Evolutionary conservation across 2,797 vertebrate species (phyloP), one percentile per base, ranked within the genome.

Genomic region (Gastrophryne carolinensis): DNA sequence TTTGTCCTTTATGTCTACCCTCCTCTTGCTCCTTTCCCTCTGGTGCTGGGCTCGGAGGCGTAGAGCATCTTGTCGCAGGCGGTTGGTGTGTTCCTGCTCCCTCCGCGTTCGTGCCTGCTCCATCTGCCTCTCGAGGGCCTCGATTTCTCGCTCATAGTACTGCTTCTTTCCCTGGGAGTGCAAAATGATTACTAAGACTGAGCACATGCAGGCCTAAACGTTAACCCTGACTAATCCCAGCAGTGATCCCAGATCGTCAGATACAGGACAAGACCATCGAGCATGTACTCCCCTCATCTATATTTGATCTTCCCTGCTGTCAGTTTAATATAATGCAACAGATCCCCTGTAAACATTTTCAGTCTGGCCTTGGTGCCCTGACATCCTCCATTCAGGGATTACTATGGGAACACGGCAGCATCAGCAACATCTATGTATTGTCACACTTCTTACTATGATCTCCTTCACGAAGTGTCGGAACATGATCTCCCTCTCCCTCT

Each of bases 401-500:
- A 19, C 57, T 60, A 60, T 34, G 57, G 29, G 30, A 17, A 61
- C 21, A 24, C 34, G 11, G 10, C 34, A 11, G 17, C 34, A 37
- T 39, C 34, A 61, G 41, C 68, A 32, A 23, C 68, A 34, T 24
- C 50, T 30, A 47, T 58, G 58, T 63, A n/a, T 50, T 19, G 47
- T 50, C 13, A 50, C 41, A 39, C 19, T 24, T 44, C 75, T 84
- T 82, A 90, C 90, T 65, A 32, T 87, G 87, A 91, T 90, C 80
- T 91, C 89, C 82, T 90, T 89, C 73, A 89, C 87, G 0, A 90
- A 86, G 74, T 89, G 87, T 1, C 89, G 86, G 34, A 91, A 89
- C 89, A 91, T 86, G 79, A 87, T 83, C 72, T 91, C 89, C 72
- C 89, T 82, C 74, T 91, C 90, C 68, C 89, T 87, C 67, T 89